Conservation (phyloP, 2,797 vertebrate species). For the Acanthopagrus latus region DNA sequence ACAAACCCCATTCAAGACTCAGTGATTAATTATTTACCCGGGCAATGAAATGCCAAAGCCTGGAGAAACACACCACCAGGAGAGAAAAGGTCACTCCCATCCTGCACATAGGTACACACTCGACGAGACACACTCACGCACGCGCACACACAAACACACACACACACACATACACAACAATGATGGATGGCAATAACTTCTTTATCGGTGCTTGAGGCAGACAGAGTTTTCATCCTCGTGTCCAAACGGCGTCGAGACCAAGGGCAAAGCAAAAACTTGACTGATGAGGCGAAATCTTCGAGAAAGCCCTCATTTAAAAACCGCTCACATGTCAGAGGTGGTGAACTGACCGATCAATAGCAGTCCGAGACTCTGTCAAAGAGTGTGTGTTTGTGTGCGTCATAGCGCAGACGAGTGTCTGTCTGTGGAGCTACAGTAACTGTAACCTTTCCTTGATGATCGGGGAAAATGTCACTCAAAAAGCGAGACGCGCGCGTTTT, state of each 20-base stretch:
- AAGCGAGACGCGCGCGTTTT: background rate
- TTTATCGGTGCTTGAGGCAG: constrained; percentile 73
- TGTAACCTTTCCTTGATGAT: constrained; percentile 36
- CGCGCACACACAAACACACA: constrained; percentile 12
- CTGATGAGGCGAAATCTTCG: constrained; percentile 58
- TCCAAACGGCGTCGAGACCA: constrained; percentile 58
- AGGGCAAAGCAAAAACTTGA: constrained; percentile 65
- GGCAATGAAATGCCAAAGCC: constrained; percentile 85
- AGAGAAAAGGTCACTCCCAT: constrained; percentile 82
- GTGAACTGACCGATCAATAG: constrained; percentile 53
- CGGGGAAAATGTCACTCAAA: constrained; percentile 29
- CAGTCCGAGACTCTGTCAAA: constrained; percentile 10
- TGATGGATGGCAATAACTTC: constrained; percentile 78
- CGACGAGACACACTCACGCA: constrained; percentile 1
- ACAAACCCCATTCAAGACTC: constrained; percentile 73
- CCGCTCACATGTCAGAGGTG: constrained; percentile 58
- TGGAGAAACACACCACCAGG: constrained; percentile 70
- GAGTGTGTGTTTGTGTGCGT: constrained; percentile 6
- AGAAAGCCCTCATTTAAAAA: constrained; percentile 58
- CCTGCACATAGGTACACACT: constrained; percentile 49
- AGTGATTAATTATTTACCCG: constrained; percentile 86
- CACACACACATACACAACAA: constrained; percentile 16
- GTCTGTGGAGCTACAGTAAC: background rate
- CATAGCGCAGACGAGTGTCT: background rate
- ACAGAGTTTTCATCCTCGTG: constrained; percentile 66